Base-by-base conservation (phyloP, 2,113 vertebrate species). In the Struthio camelus region DNA sequence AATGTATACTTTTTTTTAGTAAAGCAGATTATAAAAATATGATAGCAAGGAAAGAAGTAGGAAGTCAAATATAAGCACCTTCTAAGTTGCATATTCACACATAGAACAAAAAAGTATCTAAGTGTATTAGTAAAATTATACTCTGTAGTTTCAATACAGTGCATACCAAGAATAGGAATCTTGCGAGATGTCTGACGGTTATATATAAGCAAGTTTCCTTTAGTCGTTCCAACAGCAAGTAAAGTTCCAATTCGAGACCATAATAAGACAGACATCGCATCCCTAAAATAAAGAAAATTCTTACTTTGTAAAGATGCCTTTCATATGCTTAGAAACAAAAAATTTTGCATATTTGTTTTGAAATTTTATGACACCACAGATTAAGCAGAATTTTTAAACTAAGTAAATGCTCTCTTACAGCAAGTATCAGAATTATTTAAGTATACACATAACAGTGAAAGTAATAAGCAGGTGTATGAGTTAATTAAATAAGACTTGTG, bases 121-220 rank as follows among this genome's bases (percentile, higher is more conserved):
- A 27, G 25, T 7, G 17, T 44, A 81, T n/a, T 9, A 93, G 34
- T 46, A 86, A 72, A 92, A 84, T 36, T 77, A 5, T n/a, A n/a
- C 17, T 90, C 73, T 48, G 46, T 14, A 85, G 34, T 59, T 96
- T 73, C 58, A 91, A 78, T 79, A 14, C 81, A 87, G 42, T 32
- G 87, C 98, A 97, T 99, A 99, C 99, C 99, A 79, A 99, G 97
- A 30, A 99, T 97, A 89, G 99, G 98, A 96, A 99, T 99, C 98
- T 99, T 99, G 97, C 99, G 99, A 94, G 99, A 99, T 18, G 99
- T 99, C 97, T 99, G 99, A 89, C 96, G 98, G 95, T 99, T 99
- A 97, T 99, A 99, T 96, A 99, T 99, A 56, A 99, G 98, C 87
- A 99, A 97, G 95, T 99, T 99, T 98, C 99, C 99, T 96, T 99